Evolutionary conservation across 2,113 vertebrate genomes (phyloP).

Genomic region (Lagopus leucura): DNA sequence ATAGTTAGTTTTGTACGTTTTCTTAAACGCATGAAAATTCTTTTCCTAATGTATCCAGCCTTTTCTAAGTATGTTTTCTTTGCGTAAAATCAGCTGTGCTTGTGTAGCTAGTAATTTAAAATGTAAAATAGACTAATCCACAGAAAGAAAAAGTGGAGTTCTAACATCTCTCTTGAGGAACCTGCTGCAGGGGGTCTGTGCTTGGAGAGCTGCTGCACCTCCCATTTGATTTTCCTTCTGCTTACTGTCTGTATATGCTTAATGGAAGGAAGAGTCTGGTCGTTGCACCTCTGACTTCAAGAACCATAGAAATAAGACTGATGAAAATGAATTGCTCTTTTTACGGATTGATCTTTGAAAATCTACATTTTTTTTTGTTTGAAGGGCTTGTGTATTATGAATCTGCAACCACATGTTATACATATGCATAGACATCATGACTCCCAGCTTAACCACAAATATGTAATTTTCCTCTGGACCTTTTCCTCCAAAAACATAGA

Average conservation of each 20-base stretch:
- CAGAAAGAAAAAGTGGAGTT: neutral
- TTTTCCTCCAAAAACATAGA: constrained; percentile 60
- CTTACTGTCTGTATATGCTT: neutral
- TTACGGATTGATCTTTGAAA: neutral
- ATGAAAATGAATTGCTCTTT: constrained; percentile 11
- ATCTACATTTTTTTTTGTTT: neutral
- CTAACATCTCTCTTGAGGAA: neutral
- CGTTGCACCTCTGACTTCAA: neutral
- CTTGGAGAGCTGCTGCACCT: neutral
- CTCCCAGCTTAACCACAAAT: constrained; percentile 63
- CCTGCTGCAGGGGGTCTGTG: neutral
- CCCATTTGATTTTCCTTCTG: neutral
- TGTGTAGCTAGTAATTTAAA: neutral
- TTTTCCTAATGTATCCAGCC: neutral
- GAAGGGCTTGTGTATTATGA: constrained; percentile 51
- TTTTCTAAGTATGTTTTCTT: neutral
- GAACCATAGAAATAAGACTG: neutral
- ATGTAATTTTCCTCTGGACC: constrained; percentile 65
- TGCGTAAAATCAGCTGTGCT: neutral
- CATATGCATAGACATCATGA: constrained; percentile 55
- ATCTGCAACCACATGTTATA: constrained; percentile 19
- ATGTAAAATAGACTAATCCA: neutral
- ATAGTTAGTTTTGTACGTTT: neutral
- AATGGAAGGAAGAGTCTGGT: neutral
- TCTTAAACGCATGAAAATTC: neutral